Base-by-base conservation (phyloP, 1,140 invertebrate species). In the Bilobella aurantiaca region DNA sequence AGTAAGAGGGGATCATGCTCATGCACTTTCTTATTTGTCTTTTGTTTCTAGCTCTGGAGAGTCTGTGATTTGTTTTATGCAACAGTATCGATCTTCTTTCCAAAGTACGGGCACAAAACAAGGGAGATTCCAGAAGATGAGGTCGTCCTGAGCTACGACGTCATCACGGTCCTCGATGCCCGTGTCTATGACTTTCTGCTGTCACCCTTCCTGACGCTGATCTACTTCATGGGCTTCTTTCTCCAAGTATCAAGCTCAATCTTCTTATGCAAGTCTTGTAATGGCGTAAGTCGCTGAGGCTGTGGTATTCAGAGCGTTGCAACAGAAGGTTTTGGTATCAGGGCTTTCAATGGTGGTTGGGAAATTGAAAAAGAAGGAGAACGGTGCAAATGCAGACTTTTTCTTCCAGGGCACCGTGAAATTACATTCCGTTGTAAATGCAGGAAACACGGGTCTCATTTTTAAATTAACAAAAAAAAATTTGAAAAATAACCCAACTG, bases 211-310 rank as follows among this genome's bases (percentile, higher is more conserved):
- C 32, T 59, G 3, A 59, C 58, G 28, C 32, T 59, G 3, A 31
- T 29, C 12, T 59, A 59, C 32, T 59, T 59, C 58, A 3, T 59
- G 3, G 58, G 28, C 14, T 59, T 59, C 58, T 59, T 59, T 23
- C 58, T 59, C 58, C 58, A 59, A 59, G 31, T 59, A 8, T 28
- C 58, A 59, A 59, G 28, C 32, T 59, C 58, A 34, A 31, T 59
- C 23, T 59, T 59, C 58, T 29, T 59, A 5, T 59, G 58, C 25
- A 34, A 59, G 31, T 12, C 58, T 29, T 31, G 58, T 23, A 31
- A 59, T 59, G 28, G 28, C 23, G 58, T 59, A 59, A n/a, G n/a
- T n/a, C n/a, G n/a, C n/a, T n/a, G n/a, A n/a, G n/a, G n/a, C n/a
- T n/a, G n/a, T n/a, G n/a, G n/a, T n/a, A n/a, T n/a, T n/a, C n/a